Evolutionary conservation across 2,113 vertebrate genomes (phyloP), one percentile per base, ranked within the genome.

Genomic region (Tyto alba): DNA sequence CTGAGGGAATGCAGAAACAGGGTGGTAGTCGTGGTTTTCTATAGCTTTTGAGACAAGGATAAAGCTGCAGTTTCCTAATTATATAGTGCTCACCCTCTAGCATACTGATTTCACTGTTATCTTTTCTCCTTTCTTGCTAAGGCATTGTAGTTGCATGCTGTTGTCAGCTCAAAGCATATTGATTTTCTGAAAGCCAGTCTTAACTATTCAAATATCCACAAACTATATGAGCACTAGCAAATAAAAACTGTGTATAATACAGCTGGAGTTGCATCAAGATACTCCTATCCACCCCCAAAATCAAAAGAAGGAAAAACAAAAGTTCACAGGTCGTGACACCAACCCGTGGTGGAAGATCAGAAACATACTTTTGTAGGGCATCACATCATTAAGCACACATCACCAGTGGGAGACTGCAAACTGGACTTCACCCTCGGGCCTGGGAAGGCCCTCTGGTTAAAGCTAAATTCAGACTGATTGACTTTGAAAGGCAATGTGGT

Each of bases 61-160:
- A 93, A 95, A 96, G 60, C 64, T 73, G 88, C 80, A 53, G 47
- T 76, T 90, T 75, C 60, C 79, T 85, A 95, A 94, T 94, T 90
- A 93, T 34, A 63, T 29, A 85, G 52, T 53, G 68, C 47, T 88
- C 22, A 57, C 34, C 36, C 72, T 90, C n/a, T 21, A 84, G 83
- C 83, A 92, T 52, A 93, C 69, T 63, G 43, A 75, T 86, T 75
- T 86, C 30, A 68, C 38, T 80, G 83, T 64, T 90, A 13, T 38
- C 56, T 85, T 74, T 88, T 66, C 50, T 83, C 32, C 40, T 78
- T 76, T 80, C 50, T 90, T 92, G 59, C 17, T 95, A 79, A 75
- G 43, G 43, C 0, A 0, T 60, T 78, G 60, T 48, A 66, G 67
- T 36, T 86, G 55, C 63, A 50, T 34, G 34, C 32, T 88, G 50